A percentile compares a stretch with the other conserved stretches of the same genome.
Conservation (phyloP, 1,140 invertebrate species). For the Aphis gossypii region DNA sequence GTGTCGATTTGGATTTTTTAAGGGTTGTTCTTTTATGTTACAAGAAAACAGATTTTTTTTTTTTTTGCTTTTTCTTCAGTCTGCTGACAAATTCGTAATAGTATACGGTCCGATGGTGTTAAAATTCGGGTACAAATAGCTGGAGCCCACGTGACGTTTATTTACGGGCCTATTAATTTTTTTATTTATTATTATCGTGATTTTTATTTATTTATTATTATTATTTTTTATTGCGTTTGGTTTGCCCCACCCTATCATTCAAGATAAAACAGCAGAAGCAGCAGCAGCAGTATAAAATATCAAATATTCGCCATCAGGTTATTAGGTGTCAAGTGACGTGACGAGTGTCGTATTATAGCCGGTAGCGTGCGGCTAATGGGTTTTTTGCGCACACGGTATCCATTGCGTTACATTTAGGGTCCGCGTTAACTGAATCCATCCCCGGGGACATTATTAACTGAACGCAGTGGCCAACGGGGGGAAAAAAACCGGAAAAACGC, state of each 20-base stretch:
- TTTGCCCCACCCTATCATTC: background rate
- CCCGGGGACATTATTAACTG: constrained; percentile 56
- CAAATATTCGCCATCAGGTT: constrained; percentile 48
- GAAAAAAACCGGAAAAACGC: background rate
- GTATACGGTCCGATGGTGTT: background rate
- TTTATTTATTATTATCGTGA: constrained; percentile 16
- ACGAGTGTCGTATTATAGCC: constrained; percentile 56
- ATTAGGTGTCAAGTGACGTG: constrained; percentile 54
- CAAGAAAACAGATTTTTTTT: constrained; percentile 34
- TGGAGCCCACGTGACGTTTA: background rate
- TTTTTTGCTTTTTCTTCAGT: background rate
- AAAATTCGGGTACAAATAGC: constrained; percentile 29
- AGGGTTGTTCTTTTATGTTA: constrained; percentile 47
- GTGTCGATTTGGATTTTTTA: constrained; percentile 56
- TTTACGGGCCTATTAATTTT: constrained; percentile 45
- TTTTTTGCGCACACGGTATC: constrained; percentile 48
- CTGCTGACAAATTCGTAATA: constrained; percentile 24
- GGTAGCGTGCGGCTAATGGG: constrained; percentile 41
- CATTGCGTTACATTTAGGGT: constrained; percentile 37
- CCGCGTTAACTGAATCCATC: constrained; percentile 48
- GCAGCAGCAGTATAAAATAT: constrained; percentile 41
- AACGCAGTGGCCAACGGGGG: background rate
- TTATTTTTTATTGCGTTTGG: constrained; percentile 25
- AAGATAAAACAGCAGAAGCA: background rate
- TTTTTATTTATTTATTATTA: constrained; percentile 37